phyloP scores from a whole-genome alignment of 2,888 invertebrate species.

The Leucoma salicis region DNA sequence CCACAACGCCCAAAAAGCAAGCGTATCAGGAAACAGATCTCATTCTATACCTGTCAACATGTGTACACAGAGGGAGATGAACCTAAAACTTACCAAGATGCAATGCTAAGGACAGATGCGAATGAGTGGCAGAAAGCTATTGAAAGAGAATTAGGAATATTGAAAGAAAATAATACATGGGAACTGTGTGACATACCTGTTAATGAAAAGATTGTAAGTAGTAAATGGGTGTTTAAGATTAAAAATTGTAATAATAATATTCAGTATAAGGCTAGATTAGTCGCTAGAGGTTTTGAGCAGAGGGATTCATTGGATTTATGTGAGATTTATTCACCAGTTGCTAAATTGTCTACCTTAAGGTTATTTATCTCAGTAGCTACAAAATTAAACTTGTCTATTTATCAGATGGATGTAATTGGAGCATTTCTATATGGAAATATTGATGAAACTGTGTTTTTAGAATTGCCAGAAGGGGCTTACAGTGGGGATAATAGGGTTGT shows the following conservation, averaged over 20 bases:
- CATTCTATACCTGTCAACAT: background rate
- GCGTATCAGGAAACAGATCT: background rate
- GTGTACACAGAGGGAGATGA: background rate
- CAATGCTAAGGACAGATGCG: background rate
- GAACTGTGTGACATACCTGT: background rate
- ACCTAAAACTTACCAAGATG: background rate
- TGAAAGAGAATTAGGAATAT: background rate
- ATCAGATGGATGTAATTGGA: conserved; percentile 8
- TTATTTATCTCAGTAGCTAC: background rate
- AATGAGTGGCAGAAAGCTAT: background rate
- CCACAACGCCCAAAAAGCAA: background rate
- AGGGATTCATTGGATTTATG: background rate
- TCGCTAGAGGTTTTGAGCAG: background rate
- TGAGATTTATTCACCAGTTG: conserved; percentile 11
- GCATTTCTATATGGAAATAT: conserved; percentile 8
- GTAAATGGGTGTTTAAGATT: conserved; percentile 25
- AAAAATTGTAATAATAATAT: conserved; percentile 11
- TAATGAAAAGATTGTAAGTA: conserved; percentile 2
- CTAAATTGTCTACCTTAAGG: conserved; percentile 3
- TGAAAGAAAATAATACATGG: conserved; percentile 1
- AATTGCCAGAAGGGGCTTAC: conserved; percentile 5
- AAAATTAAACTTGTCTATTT: background rate
- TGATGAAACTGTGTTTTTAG: background rate
- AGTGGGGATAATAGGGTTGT: conserved; percentile 3
- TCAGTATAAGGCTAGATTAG: background rate